Evolutionary conservation across 2,113 vertebrate genomes (phyloP).

Genomic region (Paedocypris sp.): DNA sequence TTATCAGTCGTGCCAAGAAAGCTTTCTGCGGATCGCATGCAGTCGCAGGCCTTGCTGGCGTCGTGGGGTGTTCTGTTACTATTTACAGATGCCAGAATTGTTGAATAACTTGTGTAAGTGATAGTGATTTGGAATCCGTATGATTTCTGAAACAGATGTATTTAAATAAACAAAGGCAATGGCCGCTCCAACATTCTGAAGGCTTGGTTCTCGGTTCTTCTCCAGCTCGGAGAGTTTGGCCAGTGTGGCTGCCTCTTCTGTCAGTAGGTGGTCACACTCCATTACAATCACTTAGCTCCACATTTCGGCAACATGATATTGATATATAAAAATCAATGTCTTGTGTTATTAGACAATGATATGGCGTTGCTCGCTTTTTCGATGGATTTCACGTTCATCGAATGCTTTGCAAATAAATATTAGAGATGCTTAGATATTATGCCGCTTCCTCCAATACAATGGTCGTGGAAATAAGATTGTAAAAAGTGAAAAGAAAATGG

Average conservation of each 20-base stretch:
- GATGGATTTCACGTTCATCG: not conserved
- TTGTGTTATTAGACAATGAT: not conserved
- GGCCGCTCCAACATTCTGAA: slow-evolving; percentile 14
- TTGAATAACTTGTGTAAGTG: slow-evolving; percentile 35
- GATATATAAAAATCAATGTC: not conserved
- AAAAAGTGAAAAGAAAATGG: too few species aligned
- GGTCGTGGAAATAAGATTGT: too few species aligned
- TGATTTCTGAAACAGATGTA: slow-evolving; percentile 39
- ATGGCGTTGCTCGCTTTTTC: not conserved
- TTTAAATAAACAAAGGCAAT: slow-evolving; percentile 34
- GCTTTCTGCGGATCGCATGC: slow-evolving; percentile 20
- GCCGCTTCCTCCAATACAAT: too few species aligned
- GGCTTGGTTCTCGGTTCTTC: slow-evolving; percentile 17
- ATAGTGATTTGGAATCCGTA: slow-evolving; percentile 35
- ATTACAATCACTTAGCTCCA: slow-evolving; percentile 38
- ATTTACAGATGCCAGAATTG: slow-evolving; percentile 30
- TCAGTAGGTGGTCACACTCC: slow-evolving; percentile 49
- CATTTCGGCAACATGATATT: not conserved
- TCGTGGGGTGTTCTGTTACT: slow-evolving; percentile 35
- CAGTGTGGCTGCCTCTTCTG: slow-evolving; percentile 21
- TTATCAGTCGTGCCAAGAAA: slow-evolving; percentile 30
- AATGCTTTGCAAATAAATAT: not conserved
- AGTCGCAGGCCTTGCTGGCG: slow-evolving; percentile 28
- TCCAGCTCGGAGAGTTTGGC: not conserved
- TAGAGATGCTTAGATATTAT: not conserved